phyloP scores from a whole-genome alignment of 2,888 invertebrate genomes.

The Lepidochitona cinerea region DNA sequence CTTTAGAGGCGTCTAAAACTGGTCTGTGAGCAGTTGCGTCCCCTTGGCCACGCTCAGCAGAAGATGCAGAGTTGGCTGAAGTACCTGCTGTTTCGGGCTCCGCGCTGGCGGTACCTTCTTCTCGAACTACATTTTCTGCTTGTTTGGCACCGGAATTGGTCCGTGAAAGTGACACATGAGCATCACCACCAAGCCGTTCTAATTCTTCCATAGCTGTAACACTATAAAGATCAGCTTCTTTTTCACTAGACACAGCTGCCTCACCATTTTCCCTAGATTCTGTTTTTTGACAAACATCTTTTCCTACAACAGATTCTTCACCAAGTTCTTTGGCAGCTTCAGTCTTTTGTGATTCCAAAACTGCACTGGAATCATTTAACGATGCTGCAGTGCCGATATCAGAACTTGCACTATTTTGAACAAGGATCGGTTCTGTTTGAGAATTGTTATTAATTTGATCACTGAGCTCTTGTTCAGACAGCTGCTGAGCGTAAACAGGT shows the following conservation, averaged over 20 bases:
- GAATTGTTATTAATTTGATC: not conserved
- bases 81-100: not conserved
- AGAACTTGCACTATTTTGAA: no score
- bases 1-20: not conserved
- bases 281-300: no score
- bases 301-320: not conserved
- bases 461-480: not conserved
- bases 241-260: not conserved
- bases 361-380: not conserved
- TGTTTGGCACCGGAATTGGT: not conserved
- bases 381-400: no score
- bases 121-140: slow-evolving; percentile 10
- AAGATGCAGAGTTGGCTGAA: not conserved
- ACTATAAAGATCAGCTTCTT: slow-evolving; percentile 40
- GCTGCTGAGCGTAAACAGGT: not conserved
- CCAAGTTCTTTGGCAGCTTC: no score
- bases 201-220: slow-evolving; percentile 65
- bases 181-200: slow-evolving; percentile 51
- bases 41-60: not conserved
- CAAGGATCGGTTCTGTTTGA: not conserved
- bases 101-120: slow-evolving; percentile 16
- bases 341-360: not conserved
- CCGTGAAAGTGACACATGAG: slow-evolving; percentile 8
- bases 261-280: no score
- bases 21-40: not conserved